phyloP scores from a whole-genome alignment of 2,113 vertebrate species.

The Oryzias javanicus region DNA sequence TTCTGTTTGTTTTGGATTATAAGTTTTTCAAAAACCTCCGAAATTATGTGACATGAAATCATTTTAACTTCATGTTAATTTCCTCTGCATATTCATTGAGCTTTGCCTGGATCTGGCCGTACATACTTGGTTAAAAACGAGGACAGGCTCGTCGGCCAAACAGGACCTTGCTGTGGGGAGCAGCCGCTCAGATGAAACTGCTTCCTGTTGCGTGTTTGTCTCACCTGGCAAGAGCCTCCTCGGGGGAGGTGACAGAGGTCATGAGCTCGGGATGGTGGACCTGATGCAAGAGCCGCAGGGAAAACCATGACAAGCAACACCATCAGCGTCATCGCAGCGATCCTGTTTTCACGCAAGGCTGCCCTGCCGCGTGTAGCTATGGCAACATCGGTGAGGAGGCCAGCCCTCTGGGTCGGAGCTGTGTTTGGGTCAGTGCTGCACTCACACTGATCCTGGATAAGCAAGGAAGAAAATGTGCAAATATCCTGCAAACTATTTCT shows the following conservation, averaged over 20 bases:
- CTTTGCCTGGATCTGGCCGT: no score
- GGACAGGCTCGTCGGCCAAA: constrained; percentile 32
- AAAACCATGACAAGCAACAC: constrained; percentile 33
- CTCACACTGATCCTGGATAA: neutral
- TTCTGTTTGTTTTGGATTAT: no score
- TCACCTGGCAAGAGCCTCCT: constrained; percentile 63
- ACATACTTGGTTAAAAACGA: constrained; percentile 13
- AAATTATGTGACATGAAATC: no score
- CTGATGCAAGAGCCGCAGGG: constrained; percentile 35
- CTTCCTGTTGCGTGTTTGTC: constrained; percentile 47
- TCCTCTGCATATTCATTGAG: no score
- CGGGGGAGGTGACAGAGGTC: constrained; percentile 62
- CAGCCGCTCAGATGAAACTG: constrained; percentile 3
- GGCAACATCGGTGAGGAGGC: constrained; percentile 19
- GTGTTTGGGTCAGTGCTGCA: constrained; percentile 22
- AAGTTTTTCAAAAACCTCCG: no score
- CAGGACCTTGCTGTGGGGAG: constrained; percentile 64
- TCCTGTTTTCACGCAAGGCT: constrained; percentile 50
- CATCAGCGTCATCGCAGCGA: constrained; percentile 38
- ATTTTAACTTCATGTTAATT: no score
- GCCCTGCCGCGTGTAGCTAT: constrained; percentile 46
- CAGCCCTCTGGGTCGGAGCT: neutral
- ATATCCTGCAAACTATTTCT: no score
- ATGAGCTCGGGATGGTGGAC: constrained; percentile 29
- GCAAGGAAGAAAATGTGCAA: neutral